Percentiles rank a stretch among this genome's conserved stretches.
These are phyloP conservation scores for Syrista parreyssii DNA, from an alignment of 2,888 invertebrate species.

Conservation along the genomic window DNA sequence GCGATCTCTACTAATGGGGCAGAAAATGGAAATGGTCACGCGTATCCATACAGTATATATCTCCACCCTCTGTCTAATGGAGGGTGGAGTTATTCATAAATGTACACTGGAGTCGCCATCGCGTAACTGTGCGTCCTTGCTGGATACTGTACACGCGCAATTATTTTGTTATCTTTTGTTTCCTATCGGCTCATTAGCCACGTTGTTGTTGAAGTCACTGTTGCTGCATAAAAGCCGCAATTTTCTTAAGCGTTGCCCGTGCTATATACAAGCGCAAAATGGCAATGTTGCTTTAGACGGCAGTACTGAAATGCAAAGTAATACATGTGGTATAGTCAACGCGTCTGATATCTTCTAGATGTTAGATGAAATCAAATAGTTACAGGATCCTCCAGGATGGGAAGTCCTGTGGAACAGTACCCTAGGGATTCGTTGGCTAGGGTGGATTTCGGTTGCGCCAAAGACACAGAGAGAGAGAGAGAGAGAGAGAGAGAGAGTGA, in stretches of 20 bases:
- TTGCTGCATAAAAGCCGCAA: neutral
- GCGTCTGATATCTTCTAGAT: neutral
- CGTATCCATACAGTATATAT: neutral
- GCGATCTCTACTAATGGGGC: neutral
- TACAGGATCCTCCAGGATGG: slow-evolving; percentile 35
- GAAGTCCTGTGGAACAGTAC: slow-evolving; percentile 49
- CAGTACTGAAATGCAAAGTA: neutral
- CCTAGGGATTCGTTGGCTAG: slow-evolving; percentile 42
- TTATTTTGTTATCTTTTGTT: neutral
- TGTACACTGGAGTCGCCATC: neutral
- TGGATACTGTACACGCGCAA: neutral
- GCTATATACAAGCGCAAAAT: neutral
- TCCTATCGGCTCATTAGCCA: neutral
- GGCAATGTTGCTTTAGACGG: neutral
- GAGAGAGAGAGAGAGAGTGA: no score
- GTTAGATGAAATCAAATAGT: neutral
- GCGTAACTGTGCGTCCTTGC: neutral
- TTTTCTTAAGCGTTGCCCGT: neutral
- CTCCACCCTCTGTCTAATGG: neutral
- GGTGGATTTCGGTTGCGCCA: neutral
- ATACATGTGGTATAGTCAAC: neutral
- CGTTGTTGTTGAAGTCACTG: neutral
- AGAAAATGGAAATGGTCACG: neutral
- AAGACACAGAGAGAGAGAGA: neutral
- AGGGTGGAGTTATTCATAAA: neutral